Conservation (phyloP, 35 echinoderm and acorn worm genomes). For the Chiridota heheva region DNA sequence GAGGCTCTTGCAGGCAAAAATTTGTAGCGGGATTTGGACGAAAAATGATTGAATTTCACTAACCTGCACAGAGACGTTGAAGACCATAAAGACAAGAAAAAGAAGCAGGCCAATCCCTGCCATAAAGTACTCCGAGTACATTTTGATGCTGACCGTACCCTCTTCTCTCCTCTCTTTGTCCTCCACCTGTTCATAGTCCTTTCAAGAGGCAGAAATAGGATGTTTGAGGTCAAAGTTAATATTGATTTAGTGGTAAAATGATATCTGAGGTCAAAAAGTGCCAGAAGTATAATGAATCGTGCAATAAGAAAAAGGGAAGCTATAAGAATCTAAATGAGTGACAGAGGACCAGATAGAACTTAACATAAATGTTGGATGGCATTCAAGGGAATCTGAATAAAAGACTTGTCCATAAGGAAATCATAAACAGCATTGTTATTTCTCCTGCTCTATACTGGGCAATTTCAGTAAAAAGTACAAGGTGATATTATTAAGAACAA, state of each 20-base stretch:
- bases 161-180: constrained; percentile 45
- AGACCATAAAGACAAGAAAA: constrained; percentile 35
- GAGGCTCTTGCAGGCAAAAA: too few species aligned
- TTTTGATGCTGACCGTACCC: constrained; percentile 18
- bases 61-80: too few species aligned
- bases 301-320: background rate
- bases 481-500: too few species aligned
- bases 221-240: background rate
- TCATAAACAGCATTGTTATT: too few species aligned
- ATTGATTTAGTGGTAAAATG: background rate
- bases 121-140: constrained; percentile 52
- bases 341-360: background rate
- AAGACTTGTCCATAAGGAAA: too few species aligned
- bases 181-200: constrained; percentile 2
- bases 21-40: too few species aligned
- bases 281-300: background rate
- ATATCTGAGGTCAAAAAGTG: background rate
- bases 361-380: background rate
- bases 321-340: background rate
- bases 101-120: constrained; percentile 36
- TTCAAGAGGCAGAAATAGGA: constrained; percentile 4
- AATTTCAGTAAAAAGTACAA: too few species aligned
- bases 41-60: too few species aligned
- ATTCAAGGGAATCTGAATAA: too few species aligned
- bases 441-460: too few species aligned